Evolutionary conservation across 2,113 vertebrate genomes (phyloP).

Genomic region (Amazona vittata): DNA sequence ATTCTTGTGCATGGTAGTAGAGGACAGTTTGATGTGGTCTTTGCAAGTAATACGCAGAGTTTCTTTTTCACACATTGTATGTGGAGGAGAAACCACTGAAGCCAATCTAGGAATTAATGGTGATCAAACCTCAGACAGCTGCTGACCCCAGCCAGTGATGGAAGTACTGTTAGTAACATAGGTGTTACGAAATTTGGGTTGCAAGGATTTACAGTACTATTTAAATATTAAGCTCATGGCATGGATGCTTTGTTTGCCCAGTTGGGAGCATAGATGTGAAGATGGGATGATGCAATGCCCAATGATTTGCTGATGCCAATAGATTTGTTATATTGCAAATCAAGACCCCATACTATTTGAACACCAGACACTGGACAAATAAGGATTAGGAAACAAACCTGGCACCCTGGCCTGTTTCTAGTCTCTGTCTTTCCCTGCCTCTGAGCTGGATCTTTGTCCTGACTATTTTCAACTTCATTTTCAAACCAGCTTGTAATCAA

Average conservation of each 20-base stretch:
- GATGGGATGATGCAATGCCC: conserved; percentile 29
- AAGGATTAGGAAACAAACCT: background rate
- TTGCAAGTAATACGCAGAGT: background rate
- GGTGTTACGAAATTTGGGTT: background rate
- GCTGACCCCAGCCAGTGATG: background rate
- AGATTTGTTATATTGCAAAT: conserved; percentile 8
- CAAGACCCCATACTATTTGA: background rate
- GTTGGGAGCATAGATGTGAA: background rate
- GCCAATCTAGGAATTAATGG: background rate
- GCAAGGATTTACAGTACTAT: background rate
- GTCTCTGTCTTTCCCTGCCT: background rate
- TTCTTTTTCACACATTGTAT: background rate
- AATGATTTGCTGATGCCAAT: conserved; percentile 15
- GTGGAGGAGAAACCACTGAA: background rate
- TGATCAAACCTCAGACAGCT: background rate
- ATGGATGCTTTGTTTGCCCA: background rate
- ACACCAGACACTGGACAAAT: background rate
- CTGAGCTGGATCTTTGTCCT: background rate
- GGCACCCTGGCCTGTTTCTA: background rate
- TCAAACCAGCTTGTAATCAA: background rate
- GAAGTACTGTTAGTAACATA: background rate
- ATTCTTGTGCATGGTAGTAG: background rate
- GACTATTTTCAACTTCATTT: background rate
- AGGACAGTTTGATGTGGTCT: background rate
- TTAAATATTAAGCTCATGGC: conserved; percentile 30